Evolutionary conservation across 2,888 invertebrate species (phyloP).

Genomic region (Hoplodrina blanda): DNA sequence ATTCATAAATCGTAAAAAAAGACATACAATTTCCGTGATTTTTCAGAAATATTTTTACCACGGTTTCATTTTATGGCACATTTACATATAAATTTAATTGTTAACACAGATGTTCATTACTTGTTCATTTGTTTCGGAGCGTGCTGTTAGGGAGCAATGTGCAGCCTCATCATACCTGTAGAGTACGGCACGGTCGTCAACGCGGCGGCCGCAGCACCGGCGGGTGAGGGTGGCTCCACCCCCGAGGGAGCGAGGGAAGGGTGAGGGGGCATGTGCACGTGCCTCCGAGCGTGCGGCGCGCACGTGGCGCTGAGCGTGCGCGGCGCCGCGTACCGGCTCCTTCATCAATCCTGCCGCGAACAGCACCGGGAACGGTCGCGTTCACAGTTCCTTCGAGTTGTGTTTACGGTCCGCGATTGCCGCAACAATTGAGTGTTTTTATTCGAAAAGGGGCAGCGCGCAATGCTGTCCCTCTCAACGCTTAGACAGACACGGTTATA

Average conservation of each 20-base stretch:
- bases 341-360: constrained; percentile 84
- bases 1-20: not conserved
- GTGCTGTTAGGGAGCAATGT: not conserved
- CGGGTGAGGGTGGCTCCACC: constrained; percentile 35
- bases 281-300: constrained; percentile 74
- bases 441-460: constrained; percentile 79
- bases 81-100: not conserved
- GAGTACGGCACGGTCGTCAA: not conserved
- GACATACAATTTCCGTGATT: too few species aligned
- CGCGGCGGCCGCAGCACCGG: not conserved
- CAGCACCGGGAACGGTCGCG: constrained; percentile 84
- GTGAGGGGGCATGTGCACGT: constrained; percentile 66
- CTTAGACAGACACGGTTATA: constrained; percentile 90
- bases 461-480: constrained; percentile 75
- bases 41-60: not conserved
- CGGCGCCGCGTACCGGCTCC: constrained; percentile 76
- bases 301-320: constrained; percentile 80
- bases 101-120: constrained; percentile 5
- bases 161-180: constrained; percentile 22
- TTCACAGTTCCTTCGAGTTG: constrained; percentile 62
- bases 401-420: constrained; percentile 37
- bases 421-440: constrained; percentile 77
- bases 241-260: constrained; percentile 43
- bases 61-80: not conserved
- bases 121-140: constrained; percentile 2